Percentiles rank a stretch among this genome's conserved stretches.
Conservation (phyloP, 2,113 vertebrate genomes). For the Gobio gobio region DNA sequence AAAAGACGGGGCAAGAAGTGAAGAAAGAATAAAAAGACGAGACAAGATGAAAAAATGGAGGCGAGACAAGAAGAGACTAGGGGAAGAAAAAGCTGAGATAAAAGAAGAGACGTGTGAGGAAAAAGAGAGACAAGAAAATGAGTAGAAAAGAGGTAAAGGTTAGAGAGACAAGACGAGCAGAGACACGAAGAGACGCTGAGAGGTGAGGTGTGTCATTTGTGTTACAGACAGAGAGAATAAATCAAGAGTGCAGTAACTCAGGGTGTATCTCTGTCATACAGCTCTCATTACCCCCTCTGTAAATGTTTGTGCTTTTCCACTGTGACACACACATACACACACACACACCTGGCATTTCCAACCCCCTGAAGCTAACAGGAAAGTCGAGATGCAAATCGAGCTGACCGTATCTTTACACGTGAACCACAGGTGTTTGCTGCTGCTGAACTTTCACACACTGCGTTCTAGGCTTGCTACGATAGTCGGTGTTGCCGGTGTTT, state of each 20-base stretch:
- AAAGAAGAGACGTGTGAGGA: not conserved
- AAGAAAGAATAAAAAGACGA: not conserved
- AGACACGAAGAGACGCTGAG: not conserved
- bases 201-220: not conserved
- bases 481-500: too few species aligned
- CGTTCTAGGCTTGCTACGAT: too few species aligned
- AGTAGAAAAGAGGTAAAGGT: not conserved
- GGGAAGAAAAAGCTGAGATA: not conserved
- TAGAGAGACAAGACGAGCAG: constrained; percentile 27
- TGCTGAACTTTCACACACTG: not conserved
- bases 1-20: not conserved
- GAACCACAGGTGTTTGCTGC: constrained; percentile 11
- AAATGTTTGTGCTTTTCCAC: constrained; percentile 46
- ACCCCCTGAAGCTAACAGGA: constrained; percentile 55
- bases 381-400: constrained; percentile 27
- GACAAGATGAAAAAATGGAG: too few species aligned
- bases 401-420: constrained; percentile 31
- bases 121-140: not conserved
- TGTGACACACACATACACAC: constrained; percentile 27
- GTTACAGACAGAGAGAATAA: not conserved
- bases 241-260: not conserved
- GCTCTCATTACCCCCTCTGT: constrained; percentile 31
- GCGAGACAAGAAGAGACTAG: not conserved
- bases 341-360: constrained; percentile 37
- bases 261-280: constrained; percentile 55